Evolutionary conservation across 2,113 vertebrate species (phyloP), one percentile per base, ranked within the genome.

Genomic region (Tetrao urogallus): DNA sequence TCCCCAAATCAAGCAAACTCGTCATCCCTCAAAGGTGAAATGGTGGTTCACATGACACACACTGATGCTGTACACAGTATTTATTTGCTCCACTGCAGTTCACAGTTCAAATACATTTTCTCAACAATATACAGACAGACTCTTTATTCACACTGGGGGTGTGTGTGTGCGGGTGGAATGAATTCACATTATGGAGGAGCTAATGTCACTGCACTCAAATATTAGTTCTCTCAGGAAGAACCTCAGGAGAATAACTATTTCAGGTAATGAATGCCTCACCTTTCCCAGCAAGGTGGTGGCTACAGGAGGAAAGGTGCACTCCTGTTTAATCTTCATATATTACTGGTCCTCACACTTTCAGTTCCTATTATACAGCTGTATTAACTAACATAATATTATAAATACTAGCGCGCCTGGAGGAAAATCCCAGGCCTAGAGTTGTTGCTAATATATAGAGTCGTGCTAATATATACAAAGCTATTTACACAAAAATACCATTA

Each of bases 1-100:
- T 42, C 54, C 17, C 6, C 11, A 27, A 76, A 83, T 66, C 66
- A 84, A 83, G 73, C n/a, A 91, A 70, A 67, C 21, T 52, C 36
- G 24, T 34, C 8, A 60, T 17, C 30, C 75, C 32, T 74, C 60
- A 47, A 66, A 82, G 42, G 74, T 48, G 57, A 96, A 96, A 64
- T 36, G 89, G 25, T 74, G 63, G 13, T 42, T 88, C 70, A 96
- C 76, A 78, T 52, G n/a, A 70, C 56, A 57, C 40, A 54, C 38
- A 45, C 32, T 42, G 61, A 80, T 92, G 91, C 86, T 89, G 58
- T 93, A 94, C 69, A 93, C 38, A n/a, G 57, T 83, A 73, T 98
- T 98, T 98, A 98, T 97, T 98, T 95, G 90, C 82, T 97, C 91
- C 86, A 70, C 66, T 92, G 94, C 83, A 95, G 69, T 96, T 97